Evolutionary conservation across 2,888 invertebrate genomes (phyloP), one percentile per base, ranked within the genome.

Genomic region (Apodemia zela): DNA sequence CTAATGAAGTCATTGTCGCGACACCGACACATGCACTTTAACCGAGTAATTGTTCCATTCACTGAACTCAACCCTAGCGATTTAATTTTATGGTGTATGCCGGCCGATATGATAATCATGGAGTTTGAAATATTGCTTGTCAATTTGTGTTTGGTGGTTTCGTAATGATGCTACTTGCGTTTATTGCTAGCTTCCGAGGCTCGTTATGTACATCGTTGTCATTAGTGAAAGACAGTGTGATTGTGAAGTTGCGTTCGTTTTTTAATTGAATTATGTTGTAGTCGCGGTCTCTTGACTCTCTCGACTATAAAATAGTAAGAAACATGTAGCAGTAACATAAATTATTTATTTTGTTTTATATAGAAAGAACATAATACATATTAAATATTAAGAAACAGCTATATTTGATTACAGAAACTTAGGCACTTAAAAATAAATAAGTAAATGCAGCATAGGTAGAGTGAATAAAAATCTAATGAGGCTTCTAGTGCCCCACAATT

Each of bases 1-100:
- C 76, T 83, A 84, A 84, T 85, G 84, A 84, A 84, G 82, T 78
- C 75, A 84, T 85, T 82, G 84, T 82, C 77, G 73, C 72, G 66
- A 72, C 73, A 72, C 72, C 72, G 67, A 69, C 69, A 70, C 68
- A 70, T 71, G 70, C 73, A 70, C 71, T 73, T 68, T 69, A 74
- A 71, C 73, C 75, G 73, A 75, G 75, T 76, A 82, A 84, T 83
- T 81, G 80, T 81, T 78, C 82, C 78, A 77, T 80, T 84, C 80
- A 81, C 70, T 81, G 83, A 69, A 67, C 76, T 69, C 77, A 79
- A 80, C 84, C 84, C 83, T 76, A 75, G 71, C 74, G 68, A 71
- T 73, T 77, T 75, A 76, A 78, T 80, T 80, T 81, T 80, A 83
- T 81, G 79, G 77, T 75, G 76, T 79, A 80, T 75, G 74, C 73